Percentiles rank a stretch among this genome's conserved stretches.
These are phyloP conservation scores for Archocentrus centrarchus DNA, from an alignment of 2,113 vertebrate species.

Conservation along the genomic window DNA sequence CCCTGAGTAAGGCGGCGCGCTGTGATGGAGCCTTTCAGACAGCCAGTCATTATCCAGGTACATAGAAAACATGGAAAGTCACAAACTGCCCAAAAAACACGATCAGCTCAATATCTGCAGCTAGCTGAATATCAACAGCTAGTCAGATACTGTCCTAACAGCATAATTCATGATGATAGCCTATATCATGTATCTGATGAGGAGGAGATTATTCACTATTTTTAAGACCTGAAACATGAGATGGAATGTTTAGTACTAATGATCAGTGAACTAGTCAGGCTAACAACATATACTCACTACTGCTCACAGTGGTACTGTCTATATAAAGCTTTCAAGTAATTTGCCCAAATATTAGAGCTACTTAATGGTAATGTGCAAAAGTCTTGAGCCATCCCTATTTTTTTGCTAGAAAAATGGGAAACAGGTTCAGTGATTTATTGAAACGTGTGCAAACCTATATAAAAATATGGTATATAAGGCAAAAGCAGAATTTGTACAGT, in stretches of 20 bases:
- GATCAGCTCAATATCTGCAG: not conserved
- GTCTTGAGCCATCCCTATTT: not conserved
- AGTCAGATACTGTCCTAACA: not conserved
- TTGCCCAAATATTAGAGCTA: not conserved
- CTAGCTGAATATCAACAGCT: not conserved
- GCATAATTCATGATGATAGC: not conserved
- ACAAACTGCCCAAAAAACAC: not conserved
- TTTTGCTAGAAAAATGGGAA: not conserved
- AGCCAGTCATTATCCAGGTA: conserved; percentile 12
- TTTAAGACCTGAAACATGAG: not conserved
- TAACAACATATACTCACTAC: not conserved
- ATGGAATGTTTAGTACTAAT: not conserved
- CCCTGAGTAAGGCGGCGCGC: conserved; percentile 8
- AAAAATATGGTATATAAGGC: too few species aligned
- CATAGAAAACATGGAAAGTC: not conserved
- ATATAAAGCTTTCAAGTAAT: not conserved
- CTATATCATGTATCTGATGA: not conserved
- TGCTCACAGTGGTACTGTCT: not conserved
- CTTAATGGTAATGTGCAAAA: not conserved
- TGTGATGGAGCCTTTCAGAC: conserved; percentile 32
- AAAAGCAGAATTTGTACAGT: not conserved
- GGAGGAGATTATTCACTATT: not conserved
- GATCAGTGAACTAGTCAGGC: too few species aligned
- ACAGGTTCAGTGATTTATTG: not conserved
- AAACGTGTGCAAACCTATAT: too few species aligned